phyloP scores from a whole-genome alignment of 2,113 vertebrate genomes.

The Spea bombifrons region DNA sequence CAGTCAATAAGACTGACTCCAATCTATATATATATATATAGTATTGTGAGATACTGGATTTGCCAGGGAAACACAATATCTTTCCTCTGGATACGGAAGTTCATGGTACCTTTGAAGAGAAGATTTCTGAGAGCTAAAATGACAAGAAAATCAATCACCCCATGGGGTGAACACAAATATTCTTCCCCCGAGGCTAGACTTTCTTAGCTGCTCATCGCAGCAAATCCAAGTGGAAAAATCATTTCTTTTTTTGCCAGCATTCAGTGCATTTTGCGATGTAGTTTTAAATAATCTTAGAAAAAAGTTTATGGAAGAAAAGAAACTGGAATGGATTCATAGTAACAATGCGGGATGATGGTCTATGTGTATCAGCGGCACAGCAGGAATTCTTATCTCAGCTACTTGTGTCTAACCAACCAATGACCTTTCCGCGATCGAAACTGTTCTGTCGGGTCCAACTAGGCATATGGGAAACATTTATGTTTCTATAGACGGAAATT shows the following conservation, averaged over 20 bases:
- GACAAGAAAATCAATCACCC: constrained; percentile 45
- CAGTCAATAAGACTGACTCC: no score
- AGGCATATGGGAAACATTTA: not conserved
- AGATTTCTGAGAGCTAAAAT: constrained; percentile 27
- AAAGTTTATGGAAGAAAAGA: not conserved
- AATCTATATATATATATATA: no score
- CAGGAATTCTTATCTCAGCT: constrained; percentile 10
- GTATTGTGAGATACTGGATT: no score
- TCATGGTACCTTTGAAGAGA: constrained; percentile 26
- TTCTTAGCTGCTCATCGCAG: constrained; percentile 22
- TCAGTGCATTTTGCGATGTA: not conserved
- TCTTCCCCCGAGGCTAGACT: constrained; percentile 28
- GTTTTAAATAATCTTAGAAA: not conserved
- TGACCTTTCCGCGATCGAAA: constrained; percentile 28
- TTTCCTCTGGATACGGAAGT: constrained; percentile 24
- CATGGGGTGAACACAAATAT: constrained; percentile 39
- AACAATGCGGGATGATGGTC: constrained; percentile 24
- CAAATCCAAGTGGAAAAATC: constrained; percentile 20
- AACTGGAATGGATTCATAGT: not conserved
- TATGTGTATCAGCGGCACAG: constrained; percentile 12
- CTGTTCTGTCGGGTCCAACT: constrained; percentile 7
- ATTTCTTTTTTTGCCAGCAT: constrained; percentile 4
- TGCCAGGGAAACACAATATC: not conserved
- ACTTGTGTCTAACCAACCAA: constrained; percentile 23
- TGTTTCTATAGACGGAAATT: not conserved